Conservation (phyloP, 2,797 vertebrate genomes). For the Selene dorsalis region DNA sequence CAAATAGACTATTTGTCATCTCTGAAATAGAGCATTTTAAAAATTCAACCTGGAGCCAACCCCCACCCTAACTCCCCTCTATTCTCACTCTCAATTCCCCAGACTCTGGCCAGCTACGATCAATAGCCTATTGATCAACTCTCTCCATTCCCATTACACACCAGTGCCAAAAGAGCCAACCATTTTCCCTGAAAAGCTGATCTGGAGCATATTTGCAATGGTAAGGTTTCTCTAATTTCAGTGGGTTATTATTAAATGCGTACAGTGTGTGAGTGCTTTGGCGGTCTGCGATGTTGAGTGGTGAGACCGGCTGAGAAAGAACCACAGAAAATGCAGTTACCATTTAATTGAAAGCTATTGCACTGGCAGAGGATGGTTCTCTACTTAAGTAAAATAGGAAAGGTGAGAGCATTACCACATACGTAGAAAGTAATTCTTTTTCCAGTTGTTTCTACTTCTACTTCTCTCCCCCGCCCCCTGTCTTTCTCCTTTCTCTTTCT, state of each 20-base stretch:
- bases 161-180: constrained; percentile 85
- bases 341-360: constrained; percentile 71
- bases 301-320: constrained; percentile 43
- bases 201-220: constrained; percentile 80
- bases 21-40: constrained; percentile 86
- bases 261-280: constrained; percentile 51
- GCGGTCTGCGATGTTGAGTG: constrained; percentile 40
- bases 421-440: constrained; percentile 76
- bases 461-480: constrained; percentile 75
- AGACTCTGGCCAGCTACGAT: constrained; percentile 85
- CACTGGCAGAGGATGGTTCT: constrained; percentile 55
- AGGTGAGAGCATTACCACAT: constrained; percentile 74
- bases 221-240: constrained; percentile 82
- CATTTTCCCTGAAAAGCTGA: constrained; percentile 84
- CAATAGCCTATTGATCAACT: constrained; percentile 89
- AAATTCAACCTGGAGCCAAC: constrained; percentile 86
- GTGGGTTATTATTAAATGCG: constrained; percentile 72
- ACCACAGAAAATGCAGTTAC: constrained; percentile 50
- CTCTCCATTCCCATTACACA: constrained; percentile 88
- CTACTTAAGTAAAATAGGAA: constrained; percentile 69
- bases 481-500: constrained; percentile 73
- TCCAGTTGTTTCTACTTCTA: constrained; percentile 75
- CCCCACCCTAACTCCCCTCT: constrained; percentile 81
- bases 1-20: constrained; percentile 86
- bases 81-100: constrained; percentile 87